phyloP scores from a whole-genome alignment of 2,113 vertebrate species.

The Fregata magnificens region DNA sequence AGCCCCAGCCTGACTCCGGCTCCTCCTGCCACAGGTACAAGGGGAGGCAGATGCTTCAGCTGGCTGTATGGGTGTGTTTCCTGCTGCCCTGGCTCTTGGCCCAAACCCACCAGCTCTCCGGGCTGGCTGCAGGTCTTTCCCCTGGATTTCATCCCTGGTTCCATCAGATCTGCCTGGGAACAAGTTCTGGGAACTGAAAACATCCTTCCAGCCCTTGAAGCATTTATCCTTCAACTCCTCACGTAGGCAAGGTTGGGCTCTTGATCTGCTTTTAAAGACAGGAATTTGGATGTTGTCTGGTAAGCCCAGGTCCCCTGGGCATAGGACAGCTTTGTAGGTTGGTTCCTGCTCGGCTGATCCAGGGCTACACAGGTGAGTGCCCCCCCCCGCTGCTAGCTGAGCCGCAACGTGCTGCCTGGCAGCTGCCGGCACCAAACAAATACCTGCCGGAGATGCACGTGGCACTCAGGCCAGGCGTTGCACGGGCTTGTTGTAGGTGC shows the following conservation, averaged over 20 bases:
- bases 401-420: rapidly evolving
- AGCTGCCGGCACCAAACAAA: neutral
- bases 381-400: neutral
- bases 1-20: neutral
- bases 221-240: neutral
- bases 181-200: neutral
- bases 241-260: neutral
- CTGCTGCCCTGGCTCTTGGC: neutral
- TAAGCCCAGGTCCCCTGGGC: neutral
- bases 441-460: neutral
- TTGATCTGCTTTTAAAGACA: neutral
- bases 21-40: neutral
- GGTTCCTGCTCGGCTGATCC: neutral
- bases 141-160: neutral
- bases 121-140: neutral
- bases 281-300: neutral
- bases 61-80: neutral
- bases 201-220: neutral
- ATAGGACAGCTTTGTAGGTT: neutral
- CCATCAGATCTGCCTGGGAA: neutral
- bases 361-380: neutral
- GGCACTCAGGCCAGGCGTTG: neutral
- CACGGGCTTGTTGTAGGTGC: neutral
- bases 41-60: neutral
- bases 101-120: rapidly evolving